phyloP scores from a whole-genome alignment of 2,888 invertebrate genomes.

The Acrobeloides nanus region DNA sequence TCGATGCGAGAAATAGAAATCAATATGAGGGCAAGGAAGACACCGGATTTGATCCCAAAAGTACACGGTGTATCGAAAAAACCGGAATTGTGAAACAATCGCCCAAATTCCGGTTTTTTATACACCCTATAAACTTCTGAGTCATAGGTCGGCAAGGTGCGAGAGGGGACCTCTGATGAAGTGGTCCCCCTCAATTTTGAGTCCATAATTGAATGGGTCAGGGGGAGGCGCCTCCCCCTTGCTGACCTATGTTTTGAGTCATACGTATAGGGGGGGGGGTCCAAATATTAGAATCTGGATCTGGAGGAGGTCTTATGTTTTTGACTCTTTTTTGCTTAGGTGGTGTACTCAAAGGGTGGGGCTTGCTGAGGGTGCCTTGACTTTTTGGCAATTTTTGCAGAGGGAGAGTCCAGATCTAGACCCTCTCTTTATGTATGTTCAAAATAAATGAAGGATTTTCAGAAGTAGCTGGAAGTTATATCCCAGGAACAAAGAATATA shows the following conservation, averaged over 20 bases:
- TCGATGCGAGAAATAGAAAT: slow-evolving; percentile 16
- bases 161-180: no score
- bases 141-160: no score
- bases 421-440: no score
- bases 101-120: neutral
- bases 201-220: no score
- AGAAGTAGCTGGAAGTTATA: slow-evolving; percentile 31
- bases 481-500: slow-evolving; percentile 17
- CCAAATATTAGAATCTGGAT: neutral
- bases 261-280: no score
- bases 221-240: no score
- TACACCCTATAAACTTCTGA: no score
- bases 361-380: neutral
- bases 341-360: neutral
- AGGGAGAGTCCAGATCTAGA: no score
- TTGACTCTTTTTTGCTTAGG: neutral
- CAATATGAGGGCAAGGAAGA: slow-evolving; percentile 32
- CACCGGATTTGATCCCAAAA: slow-evolving; percentile 17
- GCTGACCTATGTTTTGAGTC: no score
- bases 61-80: neutral
- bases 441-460: slow-evolving; percentile 6
- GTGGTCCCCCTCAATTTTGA: no score
- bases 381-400: slow-evolving; percentile 6
- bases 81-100: neutral
- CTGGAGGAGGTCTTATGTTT: neutral